Percentiles rank a stretch among this genome's conserved stretches.
Conservation (phyloP, 2,888 invertebrate genomes). For the Drosophila anceps region DNA sequence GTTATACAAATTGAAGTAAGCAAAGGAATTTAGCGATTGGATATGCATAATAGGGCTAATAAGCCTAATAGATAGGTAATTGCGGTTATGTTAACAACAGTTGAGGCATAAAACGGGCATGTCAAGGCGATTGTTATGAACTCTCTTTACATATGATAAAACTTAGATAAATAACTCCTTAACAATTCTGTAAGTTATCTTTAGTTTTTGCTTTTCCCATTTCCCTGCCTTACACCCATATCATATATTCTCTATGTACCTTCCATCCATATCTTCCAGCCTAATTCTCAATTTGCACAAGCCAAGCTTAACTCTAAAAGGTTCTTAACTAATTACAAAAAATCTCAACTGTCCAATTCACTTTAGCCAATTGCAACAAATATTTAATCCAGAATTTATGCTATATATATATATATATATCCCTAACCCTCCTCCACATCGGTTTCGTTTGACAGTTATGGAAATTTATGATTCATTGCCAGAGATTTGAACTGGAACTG, state of each 20-base stretch:
- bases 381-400: slow-evolving; percentile 49
- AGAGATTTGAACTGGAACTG: slow-evolving; percentile 44
- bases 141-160: neutral
- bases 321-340: slow-evolving; percentile 60
- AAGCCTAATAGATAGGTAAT: no score
- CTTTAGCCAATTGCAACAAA: slow-evolving; percentile 52
- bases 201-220: neutral
- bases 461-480: slow-evolving; percentile 77
- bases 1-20: no score
- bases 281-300: neutral
- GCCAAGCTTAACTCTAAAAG: neutral
- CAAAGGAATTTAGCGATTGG: no score
- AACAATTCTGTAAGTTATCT: neutral
- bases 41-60: no score
- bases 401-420: neutral
- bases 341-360: slow-evolving; percentile 16
- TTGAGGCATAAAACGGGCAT: no score
- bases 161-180: neutral
- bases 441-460: slow-evolving; percentile 71
- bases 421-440: neutral
- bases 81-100: neutral
- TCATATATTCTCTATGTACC: neutral
- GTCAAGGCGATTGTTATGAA: no score
- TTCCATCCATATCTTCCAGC: fast-evolving
- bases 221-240: neutral